Base-by-base conservation (phyloP, 2,797 vertebrate genomes). In the Hirundo rustica region DNA sequence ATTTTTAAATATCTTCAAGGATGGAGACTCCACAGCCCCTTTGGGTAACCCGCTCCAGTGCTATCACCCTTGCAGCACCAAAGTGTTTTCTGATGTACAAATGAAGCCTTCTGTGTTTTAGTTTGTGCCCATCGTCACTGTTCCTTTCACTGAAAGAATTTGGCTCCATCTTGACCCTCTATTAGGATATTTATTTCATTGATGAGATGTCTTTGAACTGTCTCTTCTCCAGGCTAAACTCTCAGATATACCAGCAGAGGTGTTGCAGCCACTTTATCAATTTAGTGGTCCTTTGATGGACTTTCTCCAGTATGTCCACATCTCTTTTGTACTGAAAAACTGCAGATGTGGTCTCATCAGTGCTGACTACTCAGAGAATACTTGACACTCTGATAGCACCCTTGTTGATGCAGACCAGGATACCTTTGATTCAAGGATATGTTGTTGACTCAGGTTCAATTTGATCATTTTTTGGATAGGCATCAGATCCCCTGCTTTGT, bases 371-470 rank as follows among this genome's bases (percentile, higher is more conserved):
- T 32, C 42, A 32, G 34, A 61, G 26, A 54, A 42, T 60, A 42
- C 26, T 65, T 0, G 0, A 16, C 18, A 23, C 16, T 17, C 29
- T 54, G 27, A 32, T 29, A 72, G 16, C 16, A 65, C 1, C 2
- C 3, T 10, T 85, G 5, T 38, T 67, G 30, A 64, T 55, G 26
- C 19, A 88, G 11, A 4, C 40, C 26, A 22, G 36, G 23, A 51
- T 29, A 42, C 6, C 29, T 53, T 62, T 62, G 38, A 13, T 53
- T 38, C 57, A 62, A 57, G 7, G 10, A 12, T 11, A 5, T 13
- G 4, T 32, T 53, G 10, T 32, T 74, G 57, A 18, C 12, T 62
- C 13, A 32, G 12, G 13, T 62, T 53, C 8, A 27, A 7, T 25
- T 42, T 57, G 21, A 55, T 44, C 0, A 36, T 48, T 67, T 86